Evolutionary conservation across 2,888 invertebrate genomes (phyloP), one percentile per base, ranked within the genome.

Genomic region (Agrenia bidenticulata): DNA sequence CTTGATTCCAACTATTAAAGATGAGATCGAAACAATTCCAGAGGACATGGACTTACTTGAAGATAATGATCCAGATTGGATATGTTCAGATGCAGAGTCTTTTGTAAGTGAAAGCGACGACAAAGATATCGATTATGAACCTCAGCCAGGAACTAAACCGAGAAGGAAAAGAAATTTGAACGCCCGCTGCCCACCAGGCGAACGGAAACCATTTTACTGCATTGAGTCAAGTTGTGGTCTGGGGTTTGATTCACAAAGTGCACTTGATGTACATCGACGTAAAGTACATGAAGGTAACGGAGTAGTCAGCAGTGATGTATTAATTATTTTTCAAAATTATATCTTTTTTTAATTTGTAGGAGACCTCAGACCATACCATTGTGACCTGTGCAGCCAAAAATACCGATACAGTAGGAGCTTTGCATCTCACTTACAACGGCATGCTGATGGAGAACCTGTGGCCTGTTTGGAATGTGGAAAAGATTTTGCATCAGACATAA

Each of bases 291-390:
- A 45, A 45, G 21, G 45, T 21, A n/a, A 45, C 7, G 45, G 21
- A 4, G n/a, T 19, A 19, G 2, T 15, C 37, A 27, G 7, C 26
- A 37, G 23, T 50, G 32, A 27, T 27, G 45, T 27, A 50, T 49
- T 27, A 32, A 49, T 5, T 60, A 26, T 27, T 19, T 27, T 60
- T 49, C 17, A 23, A 32, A 7, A 11, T 23, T 9, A 4, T 56
- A 5, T 56, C n/a, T 15, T 24, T 27, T 51, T 17, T 26, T 55
- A 32, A 23, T 57, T 49, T n/a, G 1, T 23, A 63, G 63, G 56
- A 37, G 42, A 56, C 23, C 32, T 15, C 1, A 51, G 24, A 27
- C 64, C 64, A 2, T 39, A 59, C 23, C 41, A 54, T 13, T 64
- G 64, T 45, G n/a, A 5, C 1, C 13, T 19, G 2, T 64, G 64